phyloP scores from a whole-genome alignment of 2,113 vertebrate genomes.

The Atlantisia rogersi region DNA sequence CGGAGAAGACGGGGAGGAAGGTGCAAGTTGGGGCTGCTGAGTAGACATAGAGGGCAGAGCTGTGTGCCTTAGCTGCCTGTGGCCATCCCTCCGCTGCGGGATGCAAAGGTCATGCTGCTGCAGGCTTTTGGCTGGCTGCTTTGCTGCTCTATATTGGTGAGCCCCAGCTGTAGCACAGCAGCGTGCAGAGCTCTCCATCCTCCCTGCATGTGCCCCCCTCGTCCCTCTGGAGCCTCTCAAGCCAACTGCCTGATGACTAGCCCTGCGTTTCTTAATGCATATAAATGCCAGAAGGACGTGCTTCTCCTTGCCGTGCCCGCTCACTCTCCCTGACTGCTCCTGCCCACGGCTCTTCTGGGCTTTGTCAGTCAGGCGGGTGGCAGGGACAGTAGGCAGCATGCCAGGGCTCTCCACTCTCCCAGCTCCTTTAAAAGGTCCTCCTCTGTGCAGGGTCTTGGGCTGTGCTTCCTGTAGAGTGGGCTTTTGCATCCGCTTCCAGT shows the following conservation, averaged over 20 bases:
- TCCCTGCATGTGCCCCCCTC: background rate
- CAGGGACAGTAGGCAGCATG: background rate
- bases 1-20: background rate
- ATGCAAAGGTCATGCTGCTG: background rate
- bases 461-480: background rate
- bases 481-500: background rate
- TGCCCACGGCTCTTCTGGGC: background rate
- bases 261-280: background rate
- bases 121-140: background rate
- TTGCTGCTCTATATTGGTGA: background rate
- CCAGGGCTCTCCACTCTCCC: background rate
- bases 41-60: background rate
- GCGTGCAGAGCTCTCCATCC: background rate
- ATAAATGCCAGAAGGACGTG: background rate
- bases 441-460: background rate
- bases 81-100: background rate
- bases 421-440: background rate
- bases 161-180: background rate
- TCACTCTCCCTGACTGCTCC: background rate
- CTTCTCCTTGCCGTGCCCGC: background rate
- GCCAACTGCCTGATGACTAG: background rate
- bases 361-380: background rate
- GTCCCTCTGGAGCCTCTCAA: background rate
- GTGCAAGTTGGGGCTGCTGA: accelerated
- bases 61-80: accelerated